A percentile compares a stretch with the other conserved stretches of the same genome.
Evolutionary conservation across 2,888 invertebrate species (phyloP).

Genomic region (Lumbricus terrestris): DNA sequence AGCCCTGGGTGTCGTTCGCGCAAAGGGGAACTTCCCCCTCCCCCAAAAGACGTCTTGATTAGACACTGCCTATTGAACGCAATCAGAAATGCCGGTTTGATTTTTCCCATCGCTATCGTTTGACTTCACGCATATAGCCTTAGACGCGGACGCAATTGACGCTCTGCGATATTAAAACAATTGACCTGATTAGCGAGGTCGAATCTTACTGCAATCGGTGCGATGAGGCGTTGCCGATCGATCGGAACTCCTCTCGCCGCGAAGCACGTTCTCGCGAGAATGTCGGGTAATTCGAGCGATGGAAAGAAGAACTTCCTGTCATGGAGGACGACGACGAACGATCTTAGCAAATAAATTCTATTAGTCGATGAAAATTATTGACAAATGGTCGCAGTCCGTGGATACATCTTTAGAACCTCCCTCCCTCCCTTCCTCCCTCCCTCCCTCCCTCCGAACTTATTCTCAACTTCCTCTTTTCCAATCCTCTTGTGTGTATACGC

Average conservation of each 20-base stretch:
- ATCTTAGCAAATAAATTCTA: not conserved
- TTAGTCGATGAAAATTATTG: not conserved
- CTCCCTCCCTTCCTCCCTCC: not conserved
- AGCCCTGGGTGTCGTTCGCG: too few species aligned
- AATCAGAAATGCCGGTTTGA: not conserved
- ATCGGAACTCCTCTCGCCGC: too few species aligned
- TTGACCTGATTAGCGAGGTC: not conserved
- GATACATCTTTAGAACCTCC: not conserved
- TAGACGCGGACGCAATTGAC: not conserved
- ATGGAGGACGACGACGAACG: not conserved
- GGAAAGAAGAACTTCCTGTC: not conserved
- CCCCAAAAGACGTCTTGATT: too few species aligned
- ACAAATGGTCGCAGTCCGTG: not conserved
- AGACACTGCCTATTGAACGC: not conserved
- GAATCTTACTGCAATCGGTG: not conserved
- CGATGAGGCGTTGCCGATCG: not conserved
- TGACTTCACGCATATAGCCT: not conserved
- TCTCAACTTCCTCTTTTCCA: too few species aligned
- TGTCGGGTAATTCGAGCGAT: not conserved
- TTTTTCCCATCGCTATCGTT: not conserved
- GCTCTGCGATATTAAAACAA: not conserved
- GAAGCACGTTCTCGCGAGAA: not conserved
- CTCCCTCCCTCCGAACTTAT: too few species aligned
- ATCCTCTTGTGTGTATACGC: too few species aligned
- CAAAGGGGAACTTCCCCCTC: too few species aligned